These are phyloP conservation scores for Conopomorpha cramerella DNA, from an alignment of 1,140 invertebrate species.

Conservation along the genomic window DNA sequence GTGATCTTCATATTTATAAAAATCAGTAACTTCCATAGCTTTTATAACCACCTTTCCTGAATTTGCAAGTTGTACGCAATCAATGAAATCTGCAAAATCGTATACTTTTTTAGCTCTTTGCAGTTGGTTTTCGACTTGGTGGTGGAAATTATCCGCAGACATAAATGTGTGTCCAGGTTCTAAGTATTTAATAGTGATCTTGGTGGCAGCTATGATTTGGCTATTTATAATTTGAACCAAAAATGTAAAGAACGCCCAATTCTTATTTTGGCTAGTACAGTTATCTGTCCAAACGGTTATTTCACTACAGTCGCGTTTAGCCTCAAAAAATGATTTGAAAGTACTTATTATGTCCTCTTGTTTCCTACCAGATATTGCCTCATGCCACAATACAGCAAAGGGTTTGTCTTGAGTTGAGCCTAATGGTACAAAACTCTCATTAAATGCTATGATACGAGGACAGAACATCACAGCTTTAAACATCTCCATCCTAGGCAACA, in stretches of 20 bases:
- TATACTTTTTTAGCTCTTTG: slow-evolving; percentile 16
- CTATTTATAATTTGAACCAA: slow-evolving; percentile 8
- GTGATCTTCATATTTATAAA: no score
- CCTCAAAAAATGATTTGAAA: slow-evolving; percentile 6
- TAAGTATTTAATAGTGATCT: slow-evolving; percentile 13
- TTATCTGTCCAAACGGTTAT: slow-evolving; percentile 19
- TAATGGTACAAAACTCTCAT: no score
- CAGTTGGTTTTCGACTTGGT: slow-evolving; percentile 16
- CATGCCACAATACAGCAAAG: slow-evolving; percentile 10
- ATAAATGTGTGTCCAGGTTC: slow-evolving; percentile 21
- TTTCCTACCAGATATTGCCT: slow-evolving; percentile 9
- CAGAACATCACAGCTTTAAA: slow-evolving; percentile 15
- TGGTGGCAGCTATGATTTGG: slow-evolving; percentile 7
- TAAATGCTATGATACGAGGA: slow-evolving; percentile 8
- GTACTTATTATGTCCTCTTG: slow-evolving; percentile 8
- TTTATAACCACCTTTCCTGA: no score
- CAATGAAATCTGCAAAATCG: slow-evolving; percentile 28
- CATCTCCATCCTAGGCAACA: slow-evolving; percentile 19
- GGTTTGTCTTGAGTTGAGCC: slow-evolving; percentile 5
- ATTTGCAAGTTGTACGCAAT: no score
- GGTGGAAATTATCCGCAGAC: slow-evolving; percentile 23
- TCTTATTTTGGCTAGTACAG: slow-evolving; percentile 16
- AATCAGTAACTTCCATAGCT: no score
- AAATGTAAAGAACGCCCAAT: slow-evolving; percentile 15
- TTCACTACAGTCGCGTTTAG: slow-evolving; percentile 9